Evolutionary conservation across 2,113 vertebrate species (phyloP).

Genomic region (Pimephales promelas): DNA sequence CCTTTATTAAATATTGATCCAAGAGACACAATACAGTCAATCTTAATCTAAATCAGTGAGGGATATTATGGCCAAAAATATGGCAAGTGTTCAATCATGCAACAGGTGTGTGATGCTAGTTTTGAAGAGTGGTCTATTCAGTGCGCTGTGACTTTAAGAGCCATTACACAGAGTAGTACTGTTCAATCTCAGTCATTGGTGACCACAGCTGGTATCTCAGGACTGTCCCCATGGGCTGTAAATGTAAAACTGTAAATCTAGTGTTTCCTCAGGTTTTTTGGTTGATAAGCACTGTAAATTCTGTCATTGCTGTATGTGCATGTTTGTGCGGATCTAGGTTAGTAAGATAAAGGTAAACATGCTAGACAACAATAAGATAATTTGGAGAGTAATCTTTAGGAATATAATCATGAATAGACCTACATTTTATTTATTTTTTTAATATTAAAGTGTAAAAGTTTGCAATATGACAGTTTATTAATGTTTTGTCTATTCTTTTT

Average conservation of each 20-base stretch:
- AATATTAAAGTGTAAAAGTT: neutral
- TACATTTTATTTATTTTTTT: too few relatives aligned
- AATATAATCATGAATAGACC: too few relatives aligned
- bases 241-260: neutral
- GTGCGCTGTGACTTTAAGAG: neutral
- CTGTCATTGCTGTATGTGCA: neutral
- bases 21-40: neutral
- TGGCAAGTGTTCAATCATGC: neutral
- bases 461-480: neutral
- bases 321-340: neutral
- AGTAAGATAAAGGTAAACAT: neutral
- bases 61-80: neutral
- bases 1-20: slow-evolving; percentile 38
- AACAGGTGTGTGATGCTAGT: slow-evolving; percentile 7
- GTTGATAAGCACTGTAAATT: neutral
- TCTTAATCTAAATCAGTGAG: neutral
- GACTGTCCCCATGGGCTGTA: neutral
- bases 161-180: neutral
- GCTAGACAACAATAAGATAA: neutral
- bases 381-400: too few relatives aligned
- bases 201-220: neutral
- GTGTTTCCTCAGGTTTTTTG: neutral
- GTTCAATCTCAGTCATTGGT: neutral
- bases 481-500: too few relatives aligned
- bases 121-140: neutral